phyloP scores from a whole-genome alignment of 2,113 vertebrate genomes.

The Arvicanthis niloticus region DNA sequence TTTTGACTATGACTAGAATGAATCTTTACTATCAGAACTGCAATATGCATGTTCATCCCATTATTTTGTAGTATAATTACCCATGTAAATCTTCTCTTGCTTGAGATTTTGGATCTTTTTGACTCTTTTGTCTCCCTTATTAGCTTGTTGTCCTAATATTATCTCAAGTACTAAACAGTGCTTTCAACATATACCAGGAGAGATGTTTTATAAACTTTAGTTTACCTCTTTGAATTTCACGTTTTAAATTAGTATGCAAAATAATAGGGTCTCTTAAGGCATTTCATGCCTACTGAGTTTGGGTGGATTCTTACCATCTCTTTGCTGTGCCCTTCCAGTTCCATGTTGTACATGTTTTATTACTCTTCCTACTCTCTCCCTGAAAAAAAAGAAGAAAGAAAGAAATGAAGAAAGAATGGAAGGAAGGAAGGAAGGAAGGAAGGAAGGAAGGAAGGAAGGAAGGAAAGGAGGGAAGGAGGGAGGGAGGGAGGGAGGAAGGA shows the following conservation, averaged over 20 bases:
- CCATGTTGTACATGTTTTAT: too few relatives aligned
- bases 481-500: too few relatives aligned
- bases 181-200: neutral
- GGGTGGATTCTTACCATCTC: neutral
- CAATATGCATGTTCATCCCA: too few relatives aligned
- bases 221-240: neutral
- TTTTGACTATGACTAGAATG: neutral
- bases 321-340: neutral
- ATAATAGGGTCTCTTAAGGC: neutral
- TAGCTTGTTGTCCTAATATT: neutral
- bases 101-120: neutral
- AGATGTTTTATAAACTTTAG: neutral
- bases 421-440: too few relatives aligned
- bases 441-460: too few relatives aligned
- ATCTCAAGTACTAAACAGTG: neutral
- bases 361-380: too few relatives aligned
- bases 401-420: neutral
- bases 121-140: neutral
- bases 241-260: neutral
- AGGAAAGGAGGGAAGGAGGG: too few relatives aligned
- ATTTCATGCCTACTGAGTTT: too few relatives aligned
- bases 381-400: rapidly evolving
- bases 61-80: neutral
- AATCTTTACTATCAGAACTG: neutral
- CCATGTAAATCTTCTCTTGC: neutral